Base-by-base conservation (phyloP, 2,888 invertebrate genomes). In the Drosophila sordidapex region DNA sequence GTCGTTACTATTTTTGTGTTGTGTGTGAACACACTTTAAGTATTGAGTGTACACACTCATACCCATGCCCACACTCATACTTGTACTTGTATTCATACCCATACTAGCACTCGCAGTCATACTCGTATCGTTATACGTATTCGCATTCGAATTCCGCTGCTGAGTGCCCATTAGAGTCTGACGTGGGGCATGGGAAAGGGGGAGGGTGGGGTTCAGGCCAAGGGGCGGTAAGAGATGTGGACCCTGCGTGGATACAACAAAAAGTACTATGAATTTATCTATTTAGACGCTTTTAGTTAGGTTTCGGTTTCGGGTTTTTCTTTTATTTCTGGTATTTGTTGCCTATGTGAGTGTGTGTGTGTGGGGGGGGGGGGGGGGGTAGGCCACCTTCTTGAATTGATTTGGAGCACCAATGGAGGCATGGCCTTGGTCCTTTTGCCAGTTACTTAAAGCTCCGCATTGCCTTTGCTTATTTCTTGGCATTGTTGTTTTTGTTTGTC, bases 221-320 rank as follows among this genome's bases (percentile, higher is more conserved):
- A 33, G 35, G 40, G 25, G 43, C 11, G n/a, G 46, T 66, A 27
- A 58, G 56, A 15, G 54, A 29, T 57, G 58, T 59, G 36, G 61
- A 51, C 51, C 54, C 51, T 56, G 62, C 56, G 63, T 63, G 60
- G 25, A 25, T 43, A 54, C 51, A 76, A 49, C 62, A 72, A 48
- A 65, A 73, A 81, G 69, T 70, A 73, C 68, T 54, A 54, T 75
- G 74, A 78, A 85, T 81, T 86, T 81, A 87, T 88, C 88, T 87
- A 86, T 88, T 86, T 88, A 79, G 86, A 74, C 71, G 88, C 79
- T 86, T 79, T 85, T 86, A 85, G 88, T 85, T 84, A 60, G 76
- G 76, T 74, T 86, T 81, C 61, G 74, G 78, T 70, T 80, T 79
- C 53, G 62, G 49, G 29, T 59, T 61, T 66, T 43, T 15, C 36